A percentile compares a stretch with the other conserved stretches of the same genome.
phyloP scores from a whole-genome alignment of 2,797 vertebrate genomes.

The Amblyraja radiata region DNA sequence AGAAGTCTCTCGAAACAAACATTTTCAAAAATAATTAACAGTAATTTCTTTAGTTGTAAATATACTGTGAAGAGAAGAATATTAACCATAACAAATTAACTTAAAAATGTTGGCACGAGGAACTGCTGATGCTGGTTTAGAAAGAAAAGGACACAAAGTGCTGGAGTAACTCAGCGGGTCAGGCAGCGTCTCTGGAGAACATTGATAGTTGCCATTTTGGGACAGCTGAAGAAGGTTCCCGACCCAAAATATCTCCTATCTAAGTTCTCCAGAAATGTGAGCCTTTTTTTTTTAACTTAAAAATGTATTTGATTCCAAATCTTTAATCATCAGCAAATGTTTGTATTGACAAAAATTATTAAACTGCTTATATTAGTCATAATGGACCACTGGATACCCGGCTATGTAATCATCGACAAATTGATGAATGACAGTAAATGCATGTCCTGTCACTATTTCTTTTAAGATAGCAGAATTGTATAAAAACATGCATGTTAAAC shows the following conservation, averaged over 20 bases:
- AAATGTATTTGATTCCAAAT: background rate
- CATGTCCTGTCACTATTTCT: background rate
- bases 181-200: too few species aligned
- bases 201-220: too few species aligned
- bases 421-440: background rate
- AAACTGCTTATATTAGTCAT: background rate
- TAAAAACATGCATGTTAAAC: background rate
- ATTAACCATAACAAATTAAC: background rate
- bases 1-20: background rate
- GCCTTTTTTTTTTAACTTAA: background rate
- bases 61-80: background rate
- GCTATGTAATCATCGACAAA: background rate
- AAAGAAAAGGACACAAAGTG: too few species aligned
- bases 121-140: too few species aligned
- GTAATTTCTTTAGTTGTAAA: background rate
- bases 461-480: background rate
- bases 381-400: background rate
- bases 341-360: background rate
- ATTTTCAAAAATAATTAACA: background rate
- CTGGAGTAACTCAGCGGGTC: too few species aligned
- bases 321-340: background rate
- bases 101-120: too few species aligned
- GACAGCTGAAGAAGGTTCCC: too few species aligned
- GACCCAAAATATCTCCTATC: too few species aligned
- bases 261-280: too few species aligned